Conservation (phyloP, 2,888 invertebrate species). For the Fragum sueziense region DNA sequence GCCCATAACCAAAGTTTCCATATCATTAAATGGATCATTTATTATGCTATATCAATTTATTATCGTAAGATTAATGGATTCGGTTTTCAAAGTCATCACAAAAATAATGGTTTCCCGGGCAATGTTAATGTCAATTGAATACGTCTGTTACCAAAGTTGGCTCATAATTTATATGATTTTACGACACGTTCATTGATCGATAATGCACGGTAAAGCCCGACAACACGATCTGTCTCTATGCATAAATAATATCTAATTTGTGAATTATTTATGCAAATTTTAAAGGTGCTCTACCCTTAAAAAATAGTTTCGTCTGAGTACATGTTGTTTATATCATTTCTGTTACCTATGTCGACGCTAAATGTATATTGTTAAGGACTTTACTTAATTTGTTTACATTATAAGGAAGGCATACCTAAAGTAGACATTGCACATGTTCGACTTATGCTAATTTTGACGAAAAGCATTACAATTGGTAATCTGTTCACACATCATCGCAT, state of each 20-base stretch:
- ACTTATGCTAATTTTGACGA: too few relatives aligned
- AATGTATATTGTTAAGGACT: too few relatives aligned
- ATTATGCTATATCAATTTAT: too few relatives aligned
- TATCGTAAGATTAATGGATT: not conserved
- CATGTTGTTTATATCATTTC: too few relatives aligned
- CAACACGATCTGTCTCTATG: conserved; percentile 17
- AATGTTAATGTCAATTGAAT: not conserved
- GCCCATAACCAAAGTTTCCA: too few relatives aligned
- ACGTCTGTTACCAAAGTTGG: not conserved
- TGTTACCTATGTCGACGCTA: too few relatives aligned
- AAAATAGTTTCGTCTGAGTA: not conserved
- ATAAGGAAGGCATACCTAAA: too few relatives aligned
- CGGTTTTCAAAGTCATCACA: not conserved
- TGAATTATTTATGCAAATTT: conserved; percentile 18
- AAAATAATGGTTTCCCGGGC: not conserved
- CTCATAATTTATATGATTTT: conserved; percentile 3
- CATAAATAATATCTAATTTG: conserved; percentile 21
- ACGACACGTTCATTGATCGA: conserved; percentile 14
- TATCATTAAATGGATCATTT: too few relatives aligned
- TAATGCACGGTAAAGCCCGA: not conserved
- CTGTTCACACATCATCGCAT: too few relatives aligned
- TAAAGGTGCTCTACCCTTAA: not conserved
- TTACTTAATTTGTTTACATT: too few relatives aligned
- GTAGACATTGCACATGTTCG: too few relatives aligned
- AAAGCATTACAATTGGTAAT: too few relatives aligned